Base-by-base conservation (phyloP, 2,888 invertebrate species). In the Mythimna albipuncta region DNA sequence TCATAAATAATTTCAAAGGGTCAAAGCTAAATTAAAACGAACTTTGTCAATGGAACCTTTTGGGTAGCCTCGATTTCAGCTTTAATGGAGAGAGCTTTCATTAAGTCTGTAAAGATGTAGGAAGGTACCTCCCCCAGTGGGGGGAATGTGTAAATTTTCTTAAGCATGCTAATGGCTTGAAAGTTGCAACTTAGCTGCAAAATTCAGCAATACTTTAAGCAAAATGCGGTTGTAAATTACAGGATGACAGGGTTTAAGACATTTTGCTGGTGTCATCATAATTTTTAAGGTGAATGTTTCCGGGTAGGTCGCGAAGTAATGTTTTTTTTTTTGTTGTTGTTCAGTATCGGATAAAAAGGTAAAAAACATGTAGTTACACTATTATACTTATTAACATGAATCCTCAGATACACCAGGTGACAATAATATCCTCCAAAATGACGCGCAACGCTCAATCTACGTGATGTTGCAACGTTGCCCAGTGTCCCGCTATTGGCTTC, bases 1-100 rank as follows among this genome's bases (percentile, higher is more conserved):
- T 61, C 58, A 74, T 69, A 72, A 78, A 65, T 77, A 70, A 81
- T 64, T 65, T 70, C 72, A 26, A 72, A 55, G 26, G 44, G 58
- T 55, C 64, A 26, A 67, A 64, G 61, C 58, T 41, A 64, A 74
- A 65, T 83, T 74, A 73, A 76, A 75, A 68, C 44, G 54, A 72
- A 75, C 69, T 57, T 70, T 47, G 50, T 67, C 59, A 69, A 75
- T 75, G 41, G 19, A 32, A 71, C 41, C 68, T 55, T 83, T 64
- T 57, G 19, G 47, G 58, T 58, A 58, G 69, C 67, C 65, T 70
- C 44, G 57, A 70, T 58, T 72, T 64, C 32, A 41, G 70, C 11
- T 67, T 70, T 55, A 80, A 78, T 67, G 47, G 41, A 55, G 64
- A 55, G 64, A 61, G 52, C 19, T n/a, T 64, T 71, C 58, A 77